Evolutionary conservation across 2,113 vertebrate genomes (phyloP), one percentile per base, ranked within the genome.

Genomic region (Sisor rabdophorus): DNA sequence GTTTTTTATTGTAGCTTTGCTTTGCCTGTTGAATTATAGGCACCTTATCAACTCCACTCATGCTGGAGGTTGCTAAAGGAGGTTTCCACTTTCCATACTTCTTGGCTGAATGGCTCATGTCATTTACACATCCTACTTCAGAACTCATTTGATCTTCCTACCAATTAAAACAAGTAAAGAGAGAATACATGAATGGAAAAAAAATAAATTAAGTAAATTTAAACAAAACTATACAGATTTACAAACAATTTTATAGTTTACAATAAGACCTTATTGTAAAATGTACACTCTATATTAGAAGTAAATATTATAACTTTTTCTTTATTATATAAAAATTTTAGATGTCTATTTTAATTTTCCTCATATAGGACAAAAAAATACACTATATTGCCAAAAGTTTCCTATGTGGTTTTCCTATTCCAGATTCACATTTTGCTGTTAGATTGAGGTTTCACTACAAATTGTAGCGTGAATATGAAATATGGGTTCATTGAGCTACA

Each of bases 51-150:
- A 30, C 15, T 28, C 16, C 13, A 17, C 36, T 73, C 2, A 26
- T 40, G 17, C 20, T 22, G 19, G 19, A 16, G n/a, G 44, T 11
- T 0, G 60, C 70, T 48, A 0, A 63, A 44, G 85, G 82, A 19
- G 82, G 78, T 32, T 85, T 32, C 86, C 85, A 88, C 65, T 84
- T 89, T 56, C 11, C 55, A 53, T 3, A 36, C 48, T 0, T 1
- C 50, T 68, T 81, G 10, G 44, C 8, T 9, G 9, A 19, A 47
- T 47, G 26, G 48, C 28, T 44, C 60, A 28, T 17, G 36, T 70
- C 44, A 32, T 13, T n/a, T 16, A 40, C 15, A 24, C 19, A n/a
- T n/a, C 15, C 52, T 47, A 11, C 44, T 26, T 3, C 20, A 73
- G 13, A 55, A 24, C 55, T 77, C 7, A 24, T 48, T 30, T 50